Conservation (phyloP, 2,888 invertebrate species). For the Monochamus alternatus region DNA sequence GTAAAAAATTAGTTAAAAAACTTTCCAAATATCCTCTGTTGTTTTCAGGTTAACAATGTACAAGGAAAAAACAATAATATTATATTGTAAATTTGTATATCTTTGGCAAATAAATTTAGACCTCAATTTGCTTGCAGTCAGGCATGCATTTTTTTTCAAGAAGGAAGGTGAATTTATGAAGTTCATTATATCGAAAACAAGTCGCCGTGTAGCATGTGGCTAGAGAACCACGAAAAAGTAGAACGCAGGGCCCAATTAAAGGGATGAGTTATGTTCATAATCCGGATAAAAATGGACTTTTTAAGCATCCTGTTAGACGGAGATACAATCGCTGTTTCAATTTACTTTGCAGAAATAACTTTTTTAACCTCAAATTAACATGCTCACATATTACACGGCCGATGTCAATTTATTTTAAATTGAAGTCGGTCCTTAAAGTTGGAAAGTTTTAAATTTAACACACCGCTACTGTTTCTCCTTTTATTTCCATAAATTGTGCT, state of each 20-base stretch:
- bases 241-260: slow-evolving; percentile 53
- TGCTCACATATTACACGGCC: not conserved
- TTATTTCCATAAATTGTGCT: slow-evolving; percentile 7
- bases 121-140: slow-evolving; percentile 60
- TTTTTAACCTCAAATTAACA: slow-evolving; percentile 25
- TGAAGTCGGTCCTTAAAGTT: not conserved
- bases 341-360: slow-evolving; percentile 45
- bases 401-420: slow-evolving; percentile 18
- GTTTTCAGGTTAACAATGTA: no score
- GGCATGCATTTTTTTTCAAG: slow-evolving; percentile 58
- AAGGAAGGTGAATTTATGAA: slow-evolving; percentile 64
- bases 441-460: slow-evolving; percentile 14
- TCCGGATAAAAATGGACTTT: slow-evolving; percentile 60
- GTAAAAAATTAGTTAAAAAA: no score
- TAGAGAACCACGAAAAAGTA: slow-evolving; percentile 50
- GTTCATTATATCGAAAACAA: slow-evolving; percentile 65
- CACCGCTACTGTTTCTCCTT: slow-evolving; percentile 2
- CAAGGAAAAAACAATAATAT: no score
- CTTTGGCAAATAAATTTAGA: slow-evolving; percentile 19
- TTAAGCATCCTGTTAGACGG: slow-evolving; percentile 51
- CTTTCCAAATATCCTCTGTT: no score
- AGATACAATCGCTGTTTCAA: slow-evolving; percentile 56
- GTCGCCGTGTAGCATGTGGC: slow-evolving; percentile 60
- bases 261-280: slow-evolving; percentile 57
- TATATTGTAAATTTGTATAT: no score